These are phyloP conservation scores for Sinonovacula constricta DNA, from an alignment of 1,140 invertebrate species.

Conservation along the genomic window DNA sequence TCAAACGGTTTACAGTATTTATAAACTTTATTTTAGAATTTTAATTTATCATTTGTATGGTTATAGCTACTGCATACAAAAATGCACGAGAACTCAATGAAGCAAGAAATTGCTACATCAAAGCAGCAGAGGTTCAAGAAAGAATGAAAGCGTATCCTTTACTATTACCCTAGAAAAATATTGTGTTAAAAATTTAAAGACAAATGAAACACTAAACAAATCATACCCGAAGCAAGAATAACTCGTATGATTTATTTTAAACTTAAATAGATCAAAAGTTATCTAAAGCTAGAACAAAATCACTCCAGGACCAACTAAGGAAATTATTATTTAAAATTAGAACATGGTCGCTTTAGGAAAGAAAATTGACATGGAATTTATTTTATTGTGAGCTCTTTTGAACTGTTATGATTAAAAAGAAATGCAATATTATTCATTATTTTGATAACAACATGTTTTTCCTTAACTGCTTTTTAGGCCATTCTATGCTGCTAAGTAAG, in stretches of 20 bases:
- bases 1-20: too few relatives aligned
- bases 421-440: conserved; percentile 8
- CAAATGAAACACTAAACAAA: not conserved
- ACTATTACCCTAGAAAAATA: conserved; percentile 54
- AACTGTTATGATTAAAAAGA: not conserved
- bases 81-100: conserved; percentile 90
- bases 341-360: too few relatives aligned
- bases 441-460: conserved; percentile 49
- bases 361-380: too few relatives aligned
- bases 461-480: conserved; percentile 80
- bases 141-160: conserved; percentile 91
- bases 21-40: not conserved
- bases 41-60: not conserved
- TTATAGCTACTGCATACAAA: conserved; percentile 93
- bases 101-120: conserved; percentile 90
- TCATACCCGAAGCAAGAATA: not conserved
- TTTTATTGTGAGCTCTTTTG: too few relatives aligned
- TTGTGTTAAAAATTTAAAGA: not conserved
- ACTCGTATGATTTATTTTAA: not conserved
- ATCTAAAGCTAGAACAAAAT: not conserved
- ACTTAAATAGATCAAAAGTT: not conserved
- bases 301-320: too few relatives aligned
- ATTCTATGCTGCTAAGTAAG: conserved; percentile 95
- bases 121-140: conserved; percentile 91
- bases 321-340: too few relatives aligned